Evolutionary conservation across 2,113 vertebrate genomes (phyloP), one percentile per base, ranked within the genome.

Genomic region (Bufo bufo): DNA sequence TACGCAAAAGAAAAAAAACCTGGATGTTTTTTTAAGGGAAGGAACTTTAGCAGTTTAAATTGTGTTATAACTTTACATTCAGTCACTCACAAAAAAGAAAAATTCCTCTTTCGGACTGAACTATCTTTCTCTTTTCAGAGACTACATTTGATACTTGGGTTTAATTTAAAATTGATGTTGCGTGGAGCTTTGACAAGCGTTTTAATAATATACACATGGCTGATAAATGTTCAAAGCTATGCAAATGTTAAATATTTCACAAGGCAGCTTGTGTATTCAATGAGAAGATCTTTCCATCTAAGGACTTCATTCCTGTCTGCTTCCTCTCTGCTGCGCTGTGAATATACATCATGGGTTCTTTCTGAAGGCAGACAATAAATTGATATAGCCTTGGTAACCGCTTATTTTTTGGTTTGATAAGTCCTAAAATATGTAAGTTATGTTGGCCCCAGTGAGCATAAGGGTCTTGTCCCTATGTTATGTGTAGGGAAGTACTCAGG

Each of bases 221-320:
- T 52, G 45, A 52, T 78, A 83, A 66, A 77, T 69, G 58, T 89
- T 84, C 82, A 89, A 83, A 83, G 87, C 80, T 75, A 65, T 77
- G 87, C 69, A 77, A 84, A 84, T 88, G 58, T 58, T 89, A 69
- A 84, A 89, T 84, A 89, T 89, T 89, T 89, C 69, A 84, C 61
- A 33, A 11, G 59, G 19, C 49, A 47, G n/a, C 72, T 84, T 83
- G 47, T 83, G 23, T 82, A 88, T 83, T 83, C 69, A 54, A 69
- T 45, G 71, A 82, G 80, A 63, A 72, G 47, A 43, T 43, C 63
- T 72, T 59, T 17, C 87, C 66, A 33, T 74, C 63, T 49, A 11
- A 10, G 20, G 54, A 33, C 58, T 87, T 58, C 58, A 63, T 85
- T 54, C 43, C 47, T 45, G 13, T 45, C 47, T 65, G 58, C 72